Conservation (phyloP, 2,797 vertebrate genomes). For the Trematomus bernacchii region DNA sequence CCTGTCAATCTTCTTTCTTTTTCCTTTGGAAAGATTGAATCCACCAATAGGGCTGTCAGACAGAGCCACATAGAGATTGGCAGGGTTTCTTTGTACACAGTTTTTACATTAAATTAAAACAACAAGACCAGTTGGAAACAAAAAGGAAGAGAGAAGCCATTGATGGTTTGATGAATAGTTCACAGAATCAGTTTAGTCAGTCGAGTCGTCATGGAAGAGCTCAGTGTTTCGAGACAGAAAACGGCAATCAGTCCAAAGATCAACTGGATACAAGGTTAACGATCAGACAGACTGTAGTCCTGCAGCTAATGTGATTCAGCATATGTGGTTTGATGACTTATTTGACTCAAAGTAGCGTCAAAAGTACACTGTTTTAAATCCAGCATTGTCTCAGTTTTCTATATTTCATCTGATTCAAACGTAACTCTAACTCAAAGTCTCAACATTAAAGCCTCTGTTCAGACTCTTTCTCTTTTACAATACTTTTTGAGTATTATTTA, state of each 20-base stretch:
- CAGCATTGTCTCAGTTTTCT: background rate
- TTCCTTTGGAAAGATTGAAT: conserved; percentile 11
- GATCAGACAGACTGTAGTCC: background rate
- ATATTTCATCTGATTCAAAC: background rate
- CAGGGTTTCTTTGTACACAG: conserved; percentile 6
- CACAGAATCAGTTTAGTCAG: background rate
- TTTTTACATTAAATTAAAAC: conserved; percentile 8
- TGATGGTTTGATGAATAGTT: conserved; percentile 14
- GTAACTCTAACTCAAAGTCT: too few relatives aligned
- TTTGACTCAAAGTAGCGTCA: background rate
- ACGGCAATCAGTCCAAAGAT: conserved; percentile 7
- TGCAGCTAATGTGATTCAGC: conserved; percentile 8
- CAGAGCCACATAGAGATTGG: background rate
- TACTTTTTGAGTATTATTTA: background rate
- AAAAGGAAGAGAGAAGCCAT: background rate
- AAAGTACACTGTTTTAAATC: background rate
- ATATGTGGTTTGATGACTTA: background rate
- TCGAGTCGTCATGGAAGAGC: background rate
- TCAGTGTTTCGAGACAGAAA: conserved; percentile 1
- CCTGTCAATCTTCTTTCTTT: conserved; percentile 2
- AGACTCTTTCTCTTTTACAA: background rate
- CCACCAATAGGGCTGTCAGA: conserved; percentile 7
- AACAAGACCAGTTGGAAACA: conserved; percentile 4
- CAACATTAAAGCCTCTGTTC: too few relatives aligned
- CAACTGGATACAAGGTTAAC: background rate